Conservation (phyloP, 2,113 vertebrate genomes). For the Phaetusa simplex region DNA sequence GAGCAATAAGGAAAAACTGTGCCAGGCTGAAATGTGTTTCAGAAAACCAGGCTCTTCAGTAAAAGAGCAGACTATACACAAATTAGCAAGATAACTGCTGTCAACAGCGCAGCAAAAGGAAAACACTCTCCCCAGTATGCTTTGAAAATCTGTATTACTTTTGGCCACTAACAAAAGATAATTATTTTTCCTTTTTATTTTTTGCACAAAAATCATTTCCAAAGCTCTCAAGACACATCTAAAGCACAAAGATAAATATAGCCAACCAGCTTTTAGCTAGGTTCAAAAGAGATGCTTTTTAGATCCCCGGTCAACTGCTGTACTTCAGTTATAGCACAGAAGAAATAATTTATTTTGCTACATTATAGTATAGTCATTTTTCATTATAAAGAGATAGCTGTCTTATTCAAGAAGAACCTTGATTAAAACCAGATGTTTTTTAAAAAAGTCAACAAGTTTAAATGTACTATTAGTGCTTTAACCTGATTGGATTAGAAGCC, state of each 20-base stretch:
- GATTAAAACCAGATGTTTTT: conserved; percentile 16
- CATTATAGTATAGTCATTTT: background rate
- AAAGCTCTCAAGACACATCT: background rate
- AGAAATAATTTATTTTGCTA: background rate
- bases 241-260: background rate
- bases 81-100: background rate
- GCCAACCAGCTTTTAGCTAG: background rate
- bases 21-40: background rate
- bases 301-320: background rate
- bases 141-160: background rate
- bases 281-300: background rate
- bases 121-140: background rate
- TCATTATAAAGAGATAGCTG: conserved; percentile 13
- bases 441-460: conserved; percentile 38
- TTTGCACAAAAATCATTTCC: background rate
- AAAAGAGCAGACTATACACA: background rate
- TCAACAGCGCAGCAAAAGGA: background rate
- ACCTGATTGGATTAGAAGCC: conserved; percentile 55
- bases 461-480: conserved; percentile 52
- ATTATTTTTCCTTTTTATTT: background rate
- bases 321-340: background rate
- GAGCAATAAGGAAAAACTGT: background rate
- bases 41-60: background rate
- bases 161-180: background rate
- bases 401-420: background rate